phyloP scores from a whole-genome alignment of 2,888 invertebrate genomes.

The Petrophora chlorosata region DNA sequence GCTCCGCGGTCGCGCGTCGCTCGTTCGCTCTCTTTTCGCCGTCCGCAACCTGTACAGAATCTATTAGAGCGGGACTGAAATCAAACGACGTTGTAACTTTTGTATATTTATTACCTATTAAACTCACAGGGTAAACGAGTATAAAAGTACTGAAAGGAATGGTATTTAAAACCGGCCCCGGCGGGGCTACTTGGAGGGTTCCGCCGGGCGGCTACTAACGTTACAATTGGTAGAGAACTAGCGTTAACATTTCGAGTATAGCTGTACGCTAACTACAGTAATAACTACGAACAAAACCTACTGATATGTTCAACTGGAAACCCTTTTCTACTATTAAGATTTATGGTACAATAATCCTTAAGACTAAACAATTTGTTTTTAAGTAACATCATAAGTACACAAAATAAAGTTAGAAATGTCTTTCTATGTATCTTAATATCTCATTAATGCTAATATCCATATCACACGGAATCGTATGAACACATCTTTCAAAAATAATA shows the following conservation, averaged over 20 bases:
- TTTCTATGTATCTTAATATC: not conserved
- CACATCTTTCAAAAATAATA: not conserved
- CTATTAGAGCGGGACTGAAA: conserved; percentile 50
- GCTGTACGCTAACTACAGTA: not conserved
- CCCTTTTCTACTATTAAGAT: not conserved
- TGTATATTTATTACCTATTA: conserved; percentile 55
- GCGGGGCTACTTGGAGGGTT: conserved; percentile 1
- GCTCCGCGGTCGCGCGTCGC: conserved; percentile 24
- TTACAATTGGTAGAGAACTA: not conserved
- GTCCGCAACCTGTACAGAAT: conserved; percentile 26
- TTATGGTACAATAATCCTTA: not conserved
- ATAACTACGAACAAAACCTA: not conserved
- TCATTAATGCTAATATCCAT: not conserved
- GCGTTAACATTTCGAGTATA: not conserved
- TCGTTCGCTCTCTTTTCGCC: conserved; percentile 16
- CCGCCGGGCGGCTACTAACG: not conserved
- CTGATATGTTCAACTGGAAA: conserved; percentile 11
- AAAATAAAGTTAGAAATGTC: not conserved
- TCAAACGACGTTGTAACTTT: conserved; percentile 59
- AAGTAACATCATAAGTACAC: conserved; percentile 7
- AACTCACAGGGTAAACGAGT: conserved; percentile 26
- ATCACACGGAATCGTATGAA: not conserved
- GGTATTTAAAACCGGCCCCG: conserved; percentile 5
- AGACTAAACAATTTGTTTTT: conserved; percentile 1
- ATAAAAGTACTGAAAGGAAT: conserved; percentile 24